These are phyloP conservation scores for Agrochola litura DNA, from an alignment of 2,888 invertebrate genomes.

Conservation along the genomic window DNA sequence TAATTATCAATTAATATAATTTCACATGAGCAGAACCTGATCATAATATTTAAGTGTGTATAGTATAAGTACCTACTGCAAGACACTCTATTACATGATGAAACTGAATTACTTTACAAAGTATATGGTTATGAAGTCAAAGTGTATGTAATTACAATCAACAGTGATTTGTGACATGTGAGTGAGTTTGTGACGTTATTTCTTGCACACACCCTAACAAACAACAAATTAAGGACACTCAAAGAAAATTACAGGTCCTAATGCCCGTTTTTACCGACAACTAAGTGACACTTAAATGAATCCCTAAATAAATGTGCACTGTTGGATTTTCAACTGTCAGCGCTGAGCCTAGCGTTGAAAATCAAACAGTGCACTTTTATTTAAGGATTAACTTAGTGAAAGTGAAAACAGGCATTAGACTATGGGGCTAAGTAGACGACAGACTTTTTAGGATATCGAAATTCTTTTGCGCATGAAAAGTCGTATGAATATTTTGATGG, in stretches of 20 bases:
- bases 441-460: not conserved
- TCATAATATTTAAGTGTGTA: too few species aligned
- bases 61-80: not conserved
- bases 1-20: not conserved
- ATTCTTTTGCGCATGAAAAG: not conserved
- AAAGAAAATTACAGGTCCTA: conserved; percentile 44
- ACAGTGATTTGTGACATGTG: conserved; percentile 47
- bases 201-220: conserved; percentile 34
- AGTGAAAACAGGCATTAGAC: not conserved
- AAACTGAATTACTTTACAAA: conserved; percentile 31
- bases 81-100: not conserved
- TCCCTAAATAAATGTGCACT: too few species aligned
- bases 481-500: not conserved
- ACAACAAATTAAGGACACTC: conserved; percentile 44
- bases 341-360: too few species aligned
- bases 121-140: conserved; percentile 36
- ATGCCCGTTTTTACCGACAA: too few species aligned
- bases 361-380: too few species aligned
- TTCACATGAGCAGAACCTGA: not conserved
- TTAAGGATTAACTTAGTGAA: too few species aligned
- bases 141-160: conserved; percentile 54
- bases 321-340: too few species aligned
- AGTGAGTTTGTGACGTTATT: conserved; percentile 41
- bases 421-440: conserved; percentile 15
- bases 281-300: too few species aligned